Percentiles rank a stretch among this genome's conserved stretches.
Conservation (phyloP, 2,888 invertebrate genomes). For the Caradrina kadenii region DNA sequence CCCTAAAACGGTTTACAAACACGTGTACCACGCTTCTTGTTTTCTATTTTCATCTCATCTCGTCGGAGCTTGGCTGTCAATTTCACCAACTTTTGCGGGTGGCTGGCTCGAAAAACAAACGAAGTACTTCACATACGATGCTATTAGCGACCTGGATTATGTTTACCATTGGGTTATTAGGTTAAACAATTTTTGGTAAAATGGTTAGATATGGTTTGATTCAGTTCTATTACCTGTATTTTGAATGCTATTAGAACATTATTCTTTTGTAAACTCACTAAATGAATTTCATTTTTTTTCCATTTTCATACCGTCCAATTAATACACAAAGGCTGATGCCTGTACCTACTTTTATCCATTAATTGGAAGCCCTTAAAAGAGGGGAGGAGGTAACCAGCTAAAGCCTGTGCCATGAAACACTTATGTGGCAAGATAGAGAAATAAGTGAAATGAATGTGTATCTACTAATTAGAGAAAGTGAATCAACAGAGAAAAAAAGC, state of each 20-base stretch:
- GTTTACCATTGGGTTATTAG: slow-evolving; percentile 25
- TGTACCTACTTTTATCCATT: too few relatives aligned
- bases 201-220: not conserved
- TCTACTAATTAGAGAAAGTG: not conserved
- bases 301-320: too few relatives aligned
- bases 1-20: slow-evolving; percentile 15
- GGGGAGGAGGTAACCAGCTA: too few relatives aligned
- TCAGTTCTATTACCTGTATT: too few relatives aligned
- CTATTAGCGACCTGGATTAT: slow-evolving; percentile 17
- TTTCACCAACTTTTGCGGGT: slow-evolving; percentile 25
- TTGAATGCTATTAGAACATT: too few relatives aligned
- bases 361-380: too few relatives aligned
- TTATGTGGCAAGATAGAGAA: not conserved
- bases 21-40: slow-evolving; percentile 11
- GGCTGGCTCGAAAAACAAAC: slow-evolving; percentile 28
- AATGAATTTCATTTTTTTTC: too few relatives aligned
- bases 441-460: not conserved
- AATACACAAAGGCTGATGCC: too few relatives aligned
- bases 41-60: slow-evolving; percentile 43
- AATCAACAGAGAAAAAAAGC: not conserved
- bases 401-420: not conserved
- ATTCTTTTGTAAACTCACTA: too few relatives aligned
- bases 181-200: slow-evolving; percentile 29
- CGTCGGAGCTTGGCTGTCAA: slow-evolving; percentile 23
- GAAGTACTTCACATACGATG: slow-evolving; percentile 16